These are phyloP conservation scores for Oryzias woworae DNA, from an alignment of 2,113 vertebrate genomes.

Conservation along the genomic window DNA sequence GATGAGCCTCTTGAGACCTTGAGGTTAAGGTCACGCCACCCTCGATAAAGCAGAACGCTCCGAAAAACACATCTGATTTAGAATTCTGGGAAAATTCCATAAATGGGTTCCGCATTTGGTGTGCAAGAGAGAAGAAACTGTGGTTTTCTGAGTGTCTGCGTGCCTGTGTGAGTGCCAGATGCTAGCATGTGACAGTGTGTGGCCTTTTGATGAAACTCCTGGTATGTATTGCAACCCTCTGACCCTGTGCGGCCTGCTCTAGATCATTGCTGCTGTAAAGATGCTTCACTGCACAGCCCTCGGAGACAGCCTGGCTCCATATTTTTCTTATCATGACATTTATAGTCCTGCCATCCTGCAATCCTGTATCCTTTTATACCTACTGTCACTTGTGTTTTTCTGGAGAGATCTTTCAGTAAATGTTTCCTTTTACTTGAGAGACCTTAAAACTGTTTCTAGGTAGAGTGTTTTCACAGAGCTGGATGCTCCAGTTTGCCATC, in stretches of 20 bases:
- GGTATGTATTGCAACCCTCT: constrained; percentile 57
- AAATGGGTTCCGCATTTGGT: constrained; percentile 19
- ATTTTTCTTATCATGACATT: constrained; percentile 66
- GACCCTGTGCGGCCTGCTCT: constrained; percentile 58
- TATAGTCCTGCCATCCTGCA: constrained; percentile 51
- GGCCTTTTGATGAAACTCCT: constrained; percentile 63
- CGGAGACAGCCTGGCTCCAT: constrained; percentile 41
- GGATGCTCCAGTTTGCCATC: constrained; percentile 19
- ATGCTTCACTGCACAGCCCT: constrained; percentile 47
- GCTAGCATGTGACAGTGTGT: constrained; percentile 35
- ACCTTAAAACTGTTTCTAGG: constrained; percentile 9
- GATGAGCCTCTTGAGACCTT: constrained; percentile 20
- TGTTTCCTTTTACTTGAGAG: constrained; percentile 14
- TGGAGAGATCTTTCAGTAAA: constrained; percentile 17
- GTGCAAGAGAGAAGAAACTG: constrained; percentile 16
- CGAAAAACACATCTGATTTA: constrained; percentile 12
- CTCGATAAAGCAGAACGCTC: constrained; percentile 4
- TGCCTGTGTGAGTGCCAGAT: constrained; percentile 19
- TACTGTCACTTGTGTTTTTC: constrained; percentile 7
- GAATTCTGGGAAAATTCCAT: constrained; percentile 33
- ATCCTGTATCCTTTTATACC: constrained; percentile 35
- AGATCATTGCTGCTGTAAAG: constrained; percentile 63
- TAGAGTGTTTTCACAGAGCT: constrained; percentile 19
- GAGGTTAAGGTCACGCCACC: constrained; percentile 12
- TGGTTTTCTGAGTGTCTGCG: constrained; percentile 14